A percentile compares a stretch with the other conserved stretches of the same genome.
phyloP scores from a whole-genome alignment of 1,140 invertebrate genomes.

The Nephotettix cincticeps region DNA sequence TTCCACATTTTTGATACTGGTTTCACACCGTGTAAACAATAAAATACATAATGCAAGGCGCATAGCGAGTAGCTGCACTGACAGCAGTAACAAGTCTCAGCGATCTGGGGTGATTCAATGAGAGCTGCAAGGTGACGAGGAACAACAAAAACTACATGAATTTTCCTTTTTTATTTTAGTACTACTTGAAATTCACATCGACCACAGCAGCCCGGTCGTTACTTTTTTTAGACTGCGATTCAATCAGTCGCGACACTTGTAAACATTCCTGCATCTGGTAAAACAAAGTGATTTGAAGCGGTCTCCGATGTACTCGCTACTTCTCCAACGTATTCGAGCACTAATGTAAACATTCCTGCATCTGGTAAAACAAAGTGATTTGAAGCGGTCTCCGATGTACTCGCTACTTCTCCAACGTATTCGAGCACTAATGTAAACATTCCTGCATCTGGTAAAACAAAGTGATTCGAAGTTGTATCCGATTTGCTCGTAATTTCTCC shows the following conservation, averaged over 20 bases:
- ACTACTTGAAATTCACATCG: background rate
- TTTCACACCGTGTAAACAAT: background rate
- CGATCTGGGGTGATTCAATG: background rate
- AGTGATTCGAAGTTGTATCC: background rate
- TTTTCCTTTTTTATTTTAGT: slow-evolving; percentile 1
- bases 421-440: too few species aligned
- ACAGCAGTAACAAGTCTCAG: background rate
- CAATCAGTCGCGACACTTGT: background rate
- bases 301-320: background rate
- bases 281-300: background rate
- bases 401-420: too few species aligned
- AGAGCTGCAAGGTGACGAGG: background rate
- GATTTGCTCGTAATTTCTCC: too few species aligned
- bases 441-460: slow-evolving; percentile 1
- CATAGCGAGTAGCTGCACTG: background rate
- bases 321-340: too few species aligned
- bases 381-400: background rate
- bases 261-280: slow-evolving; percentile 3
- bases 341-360: slow-evolving; percentile 9
- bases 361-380: slow-evolving; percentile 2
- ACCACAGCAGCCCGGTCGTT: background rate
- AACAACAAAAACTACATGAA: background rate
- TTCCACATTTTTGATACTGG: too few species aligned
- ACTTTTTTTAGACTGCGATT: background rate
- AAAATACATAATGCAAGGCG: background rate